Evolutionary conservation across 2,888 invertebrate genomes (phyloP).

Genomic region (Hecatera dysodea): DNA sequence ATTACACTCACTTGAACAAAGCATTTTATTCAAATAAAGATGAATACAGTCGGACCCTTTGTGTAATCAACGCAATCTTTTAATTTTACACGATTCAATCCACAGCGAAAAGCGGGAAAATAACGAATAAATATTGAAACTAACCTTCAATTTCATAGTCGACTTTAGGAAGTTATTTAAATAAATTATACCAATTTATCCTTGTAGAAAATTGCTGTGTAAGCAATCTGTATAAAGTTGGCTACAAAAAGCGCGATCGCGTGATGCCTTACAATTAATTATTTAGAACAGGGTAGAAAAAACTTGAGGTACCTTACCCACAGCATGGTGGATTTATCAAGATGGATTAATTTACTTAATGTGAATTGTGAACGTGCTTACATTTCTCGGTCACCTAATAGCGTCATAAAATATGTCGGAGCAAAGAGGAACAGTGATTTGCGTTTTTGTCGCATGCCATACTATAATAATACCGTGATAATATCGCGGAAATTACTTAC

Average conservation of each 20-base stretch:
- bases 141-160: conserved; percentile 35
- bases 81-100: conserved; percentile 29
- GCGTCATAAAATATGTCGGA: conserved; percentile 36
- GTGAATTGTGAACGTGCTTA: conserved; percentile 26
- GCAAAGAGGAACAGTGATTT: conserved; percentile 48
- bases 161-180: conserved; percentile 46
- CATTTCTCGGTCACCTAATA: conserved; percentile 47
- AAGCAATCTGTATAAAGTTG: conserved; percentile 57
- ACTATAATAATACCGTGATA: conserved; percentile 51
- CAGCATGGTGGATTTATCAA: conserved; percentile 49
- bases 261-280: conserved; percentile 65
- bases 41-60: conserved; percentile 25
- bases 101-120: conserved; percentile 28
- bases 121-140: conserved; percentile 43
- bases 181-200: conserved; percentile 63
- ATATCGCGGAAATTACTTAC: conserved; percentile 44
- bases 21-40: conserved; percentile 31
- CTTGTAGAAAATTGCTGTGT: conserved; percentile 53
- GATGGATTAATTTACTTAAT: conserved; percentile 45
- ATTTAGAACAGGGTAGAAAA: conserved; percentile 47
- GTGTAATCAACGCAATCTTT: conserved; percentile 33
- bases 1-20: conserved; percentile 30
- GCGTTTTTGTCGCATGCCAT: conserved; percentile 58
- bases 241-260: conserved; percentile 65
- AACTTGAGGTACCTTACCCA: conserved; percentile 32